Percentiles rank a stretch among this genome's conserved stretches.
phyloP scores from a whole-genome alignment of 2,888 invertebrate genomes.

The Coremacera marginata region DNA sequence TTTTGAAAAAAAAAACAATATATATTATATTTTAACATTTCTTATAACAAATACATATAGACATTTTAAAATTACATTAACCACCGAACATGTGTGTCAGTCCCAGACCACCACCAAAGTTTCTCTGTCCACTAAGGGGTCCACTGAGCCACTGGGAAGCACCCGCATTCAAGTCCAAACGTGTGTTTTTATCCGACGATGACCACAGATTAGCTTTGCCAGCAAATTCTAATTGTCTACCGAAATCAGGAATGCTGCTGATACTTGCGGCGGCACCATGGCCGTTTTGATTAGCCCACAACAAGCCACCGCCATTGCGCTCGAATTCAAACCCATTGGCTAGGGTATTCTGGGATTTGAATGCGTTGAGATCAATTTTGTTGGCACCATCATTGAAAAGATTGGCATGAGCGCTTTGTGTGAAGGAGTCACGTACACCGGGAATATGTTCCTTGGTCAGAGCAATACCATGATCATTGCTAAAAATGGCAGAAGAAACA shows the following conservation, averaged over 20 bases:
- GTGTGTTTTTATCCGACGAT: slow-evolving; percentile 54
- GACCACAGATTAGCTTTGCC: slow-evolving; percentile 57
- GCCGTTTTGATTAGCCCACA: slow-evolving; percentile 59
- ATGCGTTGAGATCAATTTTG: slow-evolving; percentile 59
- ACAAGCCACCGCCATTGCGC: slow-evolving; percentile 60
- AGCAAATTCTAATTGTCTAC: slow-evolving; percentile 54
- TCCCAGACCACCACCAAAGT: slow-evolving; percentile 54
- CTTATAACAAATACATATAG: neutral
- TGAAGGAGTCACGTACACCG: slow-evolving; percentile 48
- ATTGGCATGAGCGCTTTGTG: slow-evolving; percentile 48
- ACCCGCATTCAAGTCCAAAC: slow-evolving; percentile 52
- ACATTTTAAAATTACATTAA: neutral
- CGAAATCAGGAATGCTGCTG: slow-evolving; percentile 59
- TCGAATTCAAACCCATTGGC: slow-evolving; percentile 63
- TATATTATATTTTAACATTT: neutral
- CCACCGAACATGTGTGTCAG: slow-evolving; percentile 53
- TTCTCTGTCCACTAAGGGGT: slow-evolving; percentile 44
- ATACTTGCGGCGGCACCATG: slow-evolving; percentile 56
- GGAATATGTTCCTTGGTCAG: slow-evolving; percentile 46
- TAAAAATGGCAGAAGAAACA: slow-evolving; percentile 6
- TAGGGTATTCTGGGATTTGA: slow-evolving; percentile 59
- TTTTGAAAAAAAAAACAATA: neutral
- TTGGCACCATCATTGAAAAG: slow-evolving; percentile 58
- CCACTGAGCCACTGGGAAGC: slow-evolving; percentile 56
- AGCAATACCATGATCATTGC: slow-evolving; percentile 46